phyloP scores from a whole-genome alignment of 1,140 invertebrate species.

The Brachionus calyciflorus region DNA sequence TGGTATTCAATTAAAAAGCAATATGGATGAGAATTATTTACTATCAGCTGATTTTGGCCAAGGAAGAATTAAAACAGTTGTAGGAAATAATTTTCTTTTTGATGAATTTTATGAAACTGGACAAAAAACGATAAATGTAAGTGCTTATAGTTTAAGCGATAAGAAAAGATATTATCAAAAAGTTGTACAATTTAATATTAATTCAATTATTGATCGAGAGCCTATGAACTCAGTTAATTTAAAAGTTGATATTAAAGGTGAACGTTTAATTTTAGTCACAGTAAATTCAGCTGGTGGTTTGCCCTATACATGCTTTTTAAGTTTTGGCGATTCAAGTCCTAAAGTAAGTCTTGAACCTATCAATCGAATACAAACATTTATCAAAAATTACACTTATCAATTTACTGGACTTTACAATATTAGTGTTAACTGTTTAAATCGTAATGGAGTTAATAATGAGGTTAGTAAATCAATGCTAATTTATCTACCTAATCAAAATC shows the following conservation, averaged over 20 bases:
- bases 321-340: not conserved
- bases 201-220: not conserved
- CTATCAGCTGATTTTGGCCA: conserved; percentile 17
- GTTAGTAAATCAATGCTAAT: not conserved
- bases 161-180: not conserved
- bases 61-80: not conserved
- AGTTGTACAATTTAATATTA: not conserved
- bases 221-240: conserved; percentile 24
- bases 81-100: conserved; percentile 18
- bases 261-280: not conserved
- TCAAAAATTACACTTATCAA: not conserved
- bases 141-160: conserved; percentile 10
- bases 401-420: conserved; percentile 15
- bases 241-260: not conserved
- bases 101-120: not conserved
- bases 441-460: not conserved
- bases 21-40: not conserved
- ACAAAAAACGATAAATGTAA: not conserved
- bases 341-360: not conserved
- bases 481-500: not conserved
- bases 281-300: not conserved
- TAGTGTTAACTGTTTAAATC: not conserved
- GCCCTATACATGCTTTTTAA: not conserved
- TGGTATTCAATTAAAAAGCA: conserved; percentile 1
- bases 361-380: not conserved